Evolutionary conservation across 2,113 vertebrate genomes (phyloP).

Genomic region (Petromus typicus): DNA sequence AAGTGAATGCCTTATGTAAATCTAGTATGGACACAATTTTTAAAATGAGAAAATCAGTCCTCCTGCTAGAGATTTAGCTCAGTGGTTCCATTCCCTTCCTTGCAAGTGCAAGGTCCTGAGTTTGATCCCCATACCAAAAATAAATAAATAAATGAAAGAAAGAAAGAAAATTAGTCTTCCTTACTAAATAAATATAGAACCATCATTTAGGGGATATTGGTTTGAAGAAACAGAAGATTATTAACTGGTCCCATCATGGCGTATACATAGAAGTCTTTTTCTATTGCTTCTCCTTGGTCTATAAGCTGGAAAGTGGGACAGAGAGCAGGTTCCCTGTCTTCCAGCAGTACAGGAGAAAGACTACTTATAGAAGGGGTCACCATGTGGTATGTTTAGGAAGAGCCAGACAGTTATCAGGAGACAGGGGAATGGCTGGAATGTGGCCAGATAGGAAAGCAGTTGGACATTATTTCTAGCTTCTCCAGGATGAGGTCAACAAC

Average conservation of each 20-base stretch:
- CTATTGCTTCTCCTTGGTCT: neutral
- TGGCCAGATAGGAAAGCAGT: conserved; percentile 28
- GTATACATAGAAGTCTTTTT: neutral
- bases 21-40: neutral
- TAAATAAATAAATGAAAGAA: too few relatives aligned
- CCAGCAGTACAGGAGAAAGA: neutral
- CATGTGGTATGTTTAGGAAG: neutral
- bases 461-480: conserved; percentile 53
- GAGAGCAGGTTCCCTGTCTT: neutral
- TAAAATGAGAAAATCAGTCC: neutral
- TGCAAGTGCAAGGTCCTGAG: too few relatives aligned
- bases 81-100: too few relatives aligned
- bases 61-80: neutral
- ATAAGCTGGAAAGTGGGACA: neutral
- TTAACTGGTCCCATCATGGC: neutral
- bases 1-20: neutral
- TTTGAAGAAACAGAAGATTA: neutral
- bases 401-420: neutral
- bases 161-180: neutral
- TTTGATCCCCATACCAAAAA: too few relatives aligned
- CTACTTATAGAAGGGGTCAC: neutral
- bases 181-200: neutral
- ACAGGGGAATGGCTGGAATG: neutral
- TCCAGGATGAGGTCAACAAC: conserved; percentile 44
- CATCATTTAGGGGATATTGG: neutral